A percentile compares a stretch with the other conserved stretches of the same genome.
These are phyloP conservation scores for Triplophysa bombifrons DNA, from an alignment of 2,797 vertebrate genomes.

Conservation along the genomic window DNA sequence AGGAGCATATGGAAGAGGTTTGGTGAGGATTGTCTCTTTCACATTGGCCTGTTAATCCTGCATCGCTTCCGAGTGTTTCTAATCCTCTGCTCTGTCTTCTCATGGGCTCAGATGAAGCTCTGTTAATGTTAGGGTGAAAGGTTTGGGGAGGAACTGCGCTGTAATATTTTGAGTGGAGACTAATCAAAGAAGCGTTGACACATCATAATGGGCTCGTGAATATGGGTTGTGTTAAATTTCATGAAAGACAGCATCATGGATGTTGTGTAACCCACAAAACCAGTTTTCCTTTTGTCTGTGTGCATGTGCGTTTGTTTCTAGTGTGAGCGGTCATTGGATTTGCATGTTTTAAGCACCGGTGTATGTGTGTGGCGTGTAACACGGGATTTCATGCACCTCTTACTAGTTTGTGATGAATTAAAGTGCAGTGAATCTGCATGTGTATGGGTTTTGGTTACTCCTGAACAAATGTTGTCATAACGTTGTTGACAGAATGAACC, in stretches of 20 bases:
- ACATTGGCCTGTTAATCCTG: conserved; percentile 10
- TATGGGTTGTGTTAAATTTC: background rate
- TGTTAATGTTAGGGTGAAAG: background rate
- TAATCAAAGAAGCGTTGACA: background rate
- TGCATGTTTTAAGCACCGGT: conserved; percentile 6
- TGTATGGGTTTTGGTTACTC: background rate
- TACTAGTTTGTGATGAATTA: conserved; percentile 5
- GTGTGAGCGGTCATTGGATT: background rate
- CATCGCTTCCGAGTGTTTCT: conserved; percentile 32
- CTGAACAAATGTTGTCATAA: conserved; percentile 1
- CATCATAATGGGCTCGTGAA: too few species aligned
- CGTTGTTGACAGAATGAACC: background rate
- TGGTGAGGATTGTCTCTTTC: conserved; percentile 90
- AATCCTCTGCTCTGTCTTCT: conserved; percentile 12
- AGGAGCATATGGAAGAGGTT: conserved; percentile 89
- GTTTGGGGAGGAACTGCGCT: background rate
- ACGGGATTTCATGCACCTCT: background rate
- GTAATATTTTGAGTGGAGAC: background rate
- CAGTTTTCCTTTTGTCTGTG: background rate
- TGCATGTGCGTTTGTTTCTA: conserved; percentile 21
- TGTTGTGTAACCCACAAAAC: background rate
- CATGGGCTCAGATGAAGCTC: background rate
- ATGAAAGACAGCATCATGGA: background rate
- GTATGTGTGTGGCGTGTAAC: background rate
- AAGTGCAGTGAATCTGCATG: conserved; percentile 22